phyloP scores from a whole-genome alignment of 2,113 vertebrate genomes.

The Polypterus bichir region DNA sequence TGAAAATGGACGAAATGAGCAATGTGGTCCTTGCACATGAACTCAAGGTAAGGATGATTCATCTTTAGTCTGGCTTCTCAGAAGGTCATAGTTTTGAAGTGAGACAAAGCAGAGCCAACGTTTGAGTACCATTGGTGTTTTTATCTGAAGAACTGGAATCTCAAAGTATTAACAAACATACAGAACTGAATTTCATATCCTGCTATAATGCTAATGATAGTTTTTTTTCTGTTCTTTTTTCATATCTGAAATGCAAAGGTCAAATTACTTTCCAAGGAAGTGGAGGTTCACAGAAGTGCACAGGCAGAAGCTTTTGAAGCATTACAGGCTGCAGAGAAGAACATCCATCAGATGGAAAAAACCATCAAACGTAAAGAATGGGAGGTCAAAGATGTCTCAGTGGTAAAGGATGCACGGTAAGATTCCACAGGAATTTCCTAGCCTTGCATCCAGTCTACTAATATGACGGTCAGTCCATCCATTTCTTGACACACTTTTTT shows the following conservation, averaged over 20 bases:
- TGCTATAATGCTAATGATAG: not conserved
- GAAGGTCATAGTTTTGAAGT: no score
- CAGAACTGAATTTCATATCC: no score
- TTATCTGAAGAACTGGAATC: no score
- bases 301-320: slow-evolving; percentile 31
- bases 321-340: slow-evolving; percentile 33
- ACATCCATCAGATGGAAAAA: slow-evolving; percentile 31
- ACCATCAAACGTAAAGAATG: slow-evolving; percentile 32
- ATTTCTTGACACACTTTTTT: no score
- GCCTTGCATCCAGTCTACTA: no score
- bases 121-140: no score
- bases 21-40: slow-evolving; percentile 39
- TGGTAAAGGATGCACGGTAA: slow-evolving; percentile 49
- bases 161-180: no score
- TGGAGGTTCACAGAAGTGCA: slow-evolving; percentile 32
- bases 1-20: slow-evolving; percentile 44
- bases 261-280: slow-evolving; percentile 48
- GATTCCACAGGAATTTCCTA: slow-evolving; percentile 1
- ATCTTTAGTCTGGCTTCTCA: not conserved
- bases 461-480: no score
- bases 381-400: slow-evolving; percentile 37
- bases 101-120: no score
- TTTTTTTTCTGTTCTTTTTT: not conserved
- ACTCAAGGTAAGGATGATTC: slow-evolving; percentile 42
- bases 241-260: slow-evolving; percentile 32